Base-by-base conservation (phyloP, 2,797 vertebrate genomes). In the Rhincodon typus region DNA sequence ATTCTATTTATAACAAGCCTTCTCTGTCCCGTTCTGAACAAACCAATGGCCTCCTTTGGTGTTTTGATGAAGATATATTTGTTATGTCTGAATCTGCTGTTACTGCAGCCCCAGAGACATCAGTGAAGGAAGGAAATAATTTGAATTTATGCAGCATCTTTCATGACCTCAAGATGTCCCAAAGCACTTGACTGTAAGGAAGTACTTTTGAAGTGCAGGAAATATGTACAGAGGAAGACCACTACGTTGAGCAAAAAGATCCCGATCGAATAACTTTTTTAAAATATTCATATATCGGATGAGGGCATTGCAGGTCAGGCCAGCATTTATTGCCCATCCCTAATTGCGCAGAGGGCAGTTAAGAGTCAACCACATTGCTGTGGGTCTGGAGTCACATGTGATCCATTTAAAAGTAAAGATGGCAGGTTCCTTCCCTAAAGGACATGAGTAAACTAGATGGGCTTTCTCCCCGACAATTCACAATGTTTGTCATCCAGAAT, bases 1-100 rank as follows among this genome's bases (percentile, higher is more conserved):
- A 95, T 77, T 77, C 94, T 95, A 95, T 95, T 95, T 95, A 95
- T 77, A 95, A 91, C 53, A 66, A 57, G 30, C 30, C 53, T 53
- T 91, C 13, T 66, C 57, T 66, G 57, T 46, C 53, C 27, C 5
- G 6, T 27, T 21, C 94, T 77, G 42, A 72, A 57, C 17, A 50
- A 30, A 57, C 69, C 94, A 95, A 72, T 53, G 30, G n/a, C 6
- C 90, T 69, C 62, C 66, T 93, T 93, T 67, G n/a, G 10, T 38
- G 8, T 38, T 42, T 42, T 38, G 19, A 21, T 93, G 38, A 19
- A 66, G 66, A 21, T 7, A 23, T 42, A 66, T 21, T 91, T 0
- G 1, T n/a, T 62, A 90, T 90, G 12, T 57, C 82, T 42, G 38
- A 84, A 46, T 30, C 62, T 93, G 62, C 38, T n/a, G 21, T 93